These are phyloP conservation scores for Liasis olivaceus DNA, from an alignment of 2,797 vertebrate species.

Conservation along the genomic window DNA sequence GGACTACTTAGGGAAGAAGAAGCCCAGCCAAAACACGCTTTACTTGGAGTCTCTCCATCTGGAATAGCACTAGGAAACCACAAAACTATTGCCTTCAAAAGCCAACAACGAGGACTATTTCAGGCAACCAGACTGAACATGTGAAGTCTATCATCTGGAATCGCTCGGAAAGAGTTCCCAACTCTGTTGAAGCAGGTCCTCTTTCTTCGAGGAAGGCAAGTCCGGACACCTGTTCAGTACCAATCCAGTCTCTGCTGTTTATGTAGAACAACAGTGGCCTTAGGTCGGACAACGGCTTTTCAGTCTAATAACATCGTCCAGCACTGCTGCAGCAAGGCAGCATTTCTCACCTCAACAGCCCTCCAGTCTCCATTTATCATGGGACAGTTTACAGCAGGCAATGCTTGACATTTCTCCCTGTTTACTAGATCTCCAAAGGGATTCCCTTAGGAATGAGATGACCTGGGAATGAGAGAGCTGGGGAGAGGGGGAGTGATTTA, in stretches of 20 bases:
- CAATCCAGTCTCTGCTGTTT: not conserved
- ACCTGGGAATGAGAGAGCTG: conserved; percentile 36
- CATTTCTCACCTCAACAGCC: not conserved
- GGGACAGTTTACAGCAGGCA: not conserved
- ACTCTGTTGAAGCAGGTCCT: not conserved
- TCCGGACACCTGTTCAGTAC: not conserved
- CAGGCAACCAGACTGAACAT: too few relatives aligned
- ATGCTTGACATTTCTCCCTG: conserved; percentile 22
- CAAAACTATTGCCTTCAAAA: too few relatives aligned
- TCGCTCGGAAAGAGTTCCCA: not conserved
- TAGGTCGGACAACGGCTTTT: not conserved
- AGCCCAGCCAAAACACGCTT: too few relatives aligned
- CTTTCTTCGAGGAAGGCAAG: not conserved
- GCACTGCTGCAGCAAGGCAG: not conserved
- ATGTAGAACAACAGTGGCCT: not conserved
- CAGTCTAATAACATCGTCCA: not conserved
- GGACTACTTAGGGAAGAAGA: not conserved
- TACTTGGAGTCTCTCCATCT: not conserved
- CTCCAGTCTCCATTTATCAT: not conserved
- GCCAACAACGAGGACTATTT: too few relatives aligned
- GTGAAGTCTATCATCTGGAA: not conserved
- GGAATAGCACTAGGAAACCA: not conserved
- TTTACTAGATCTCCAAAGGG: conserved; percentile 57
- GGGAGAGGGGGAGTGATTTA: not conserved
- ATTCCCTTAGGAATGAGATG: conserved; percentile 61